These are phyloP conservation scores for Drosophila meridionalis DNA, from an alignment of 2,888 invertebrate genomes.

Conservation along the genomic window DNA sequence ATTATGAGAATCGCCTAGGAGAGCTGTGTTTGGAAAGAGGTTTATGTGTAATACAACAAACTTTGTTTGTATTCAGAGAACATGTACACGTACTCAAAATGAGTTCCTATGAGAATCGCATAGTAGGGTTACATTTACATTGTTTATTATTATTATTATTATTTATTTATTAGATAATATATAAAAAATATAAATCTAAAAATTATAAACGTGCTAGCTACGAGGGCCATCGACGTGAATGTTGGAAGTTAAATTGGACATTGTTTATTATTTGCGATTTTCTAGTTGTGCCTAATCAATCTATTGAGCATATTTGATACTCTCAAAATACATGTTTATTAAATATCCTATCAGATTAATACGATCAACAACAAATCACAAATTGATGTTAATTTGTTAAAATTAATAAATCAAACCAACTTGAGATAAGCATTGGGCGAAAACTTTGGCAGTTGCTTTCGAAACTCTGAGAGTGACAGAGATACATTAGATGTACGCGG, in stretches of 20 bases:
- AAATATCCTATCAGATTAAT: constrained; percentile 27
- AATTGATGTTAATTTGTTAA: constrained; percentile 74
- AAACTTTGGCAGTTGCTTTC: constrained; percentile 33
- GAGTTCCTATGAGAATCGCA: neutral
- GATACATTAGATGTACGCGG: constrained; percentile 34
- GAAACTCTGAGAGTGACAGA: constrained; percentile 35
- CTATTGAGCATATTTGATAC: constrained; percentile 8
- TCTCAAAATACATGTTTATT: neutral
- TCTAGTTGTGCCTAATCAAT: neutral
- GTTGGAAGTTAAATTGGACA: too few relatives aligned
- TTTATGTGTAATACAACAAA: neutral
- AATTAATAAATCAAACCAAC: constrained; percentile 52
- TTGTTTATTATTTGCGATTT: neutral
- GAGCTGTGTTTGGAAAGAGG: neutral
- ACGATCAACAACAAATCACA: constrained; percentile 31
- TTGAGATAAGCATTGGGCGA: constrained; percentile 23
- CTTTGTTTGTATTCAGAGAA: neutral
- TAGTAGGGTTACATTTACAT: neutral
- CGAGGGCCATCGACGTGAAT: too few relatives aligned
- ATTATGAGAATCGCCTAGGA: constrained; percentile 2
- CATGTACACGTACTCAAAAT: too few relatives aligned
- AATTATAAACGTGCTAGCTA: too few relatives aligned
- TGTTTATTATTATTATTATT: too few relatives aligned
- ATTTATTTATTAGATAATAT: too few relatives aligned
- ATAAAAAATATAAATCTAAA: too few relatives aligned